Conservation (phyloP, 2,888 invertebrate genomes). For the Helobdella robusta region DNA sequence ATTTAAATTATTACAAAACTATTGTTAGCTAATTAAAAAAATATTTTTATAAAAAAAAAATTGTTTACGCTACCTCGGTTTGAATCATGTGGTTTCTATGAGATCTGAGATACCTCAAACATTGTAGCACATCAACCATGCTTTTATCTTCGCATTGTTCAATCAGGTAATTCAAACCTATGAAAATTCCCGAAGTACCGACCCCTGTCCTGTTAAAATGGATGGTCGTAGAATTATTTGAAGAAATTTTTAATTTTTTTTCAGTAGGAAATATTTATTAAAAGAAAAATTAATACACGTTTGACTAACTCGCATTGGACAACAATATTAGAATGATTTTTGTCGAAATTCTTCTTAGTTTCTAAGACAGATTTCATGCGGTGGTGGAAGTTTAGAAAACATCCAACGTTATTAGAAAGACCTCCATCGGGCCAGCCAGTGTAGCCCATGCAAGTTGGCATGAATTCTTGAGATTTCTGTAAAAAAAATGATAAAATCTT, state of each 20-base stretch:
- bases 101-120: conserved; percentile 3
- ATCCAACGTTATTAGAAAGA: conserved; percentile 2
- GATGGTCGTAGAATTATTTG: too few species aligned
- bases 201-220: conserved; percentile 21
- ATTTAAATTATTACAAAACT: too few species aligned
- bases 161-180: conserved; percentile 15
- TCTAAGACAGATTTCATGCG: background rate
- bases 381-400: conserved; percentile 12
- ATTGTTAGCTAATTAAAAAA: too few species aligned
- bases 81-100: conserved; percentile 21
- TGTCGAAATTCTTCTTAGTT: background rate
- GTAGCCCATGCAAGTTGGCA: background rate
- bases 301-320: conserved; percentile 27
- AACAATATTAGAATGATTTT: background rate
- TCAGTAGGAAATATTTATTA: background rate
- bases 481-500: too few species aligned
- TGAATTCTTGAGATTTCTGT: background rate
- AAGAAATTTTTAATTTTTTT: background rate
- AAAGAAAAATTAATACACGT: background rate
- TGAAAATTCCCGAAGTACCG: conserved; percentile 22
- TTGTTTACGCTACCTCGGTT: conserved; percentile 12
- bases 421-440: background rate
- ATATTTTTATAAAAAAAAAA: background rate
- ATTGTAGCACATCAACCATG: conserved; percentile 17
- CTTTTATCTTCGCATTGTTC: conserved; percentile 21